Base-by-base conservation (phyloP, 2,797 vertebrate genomes). In the Enteromius paludinosus region DNA sequence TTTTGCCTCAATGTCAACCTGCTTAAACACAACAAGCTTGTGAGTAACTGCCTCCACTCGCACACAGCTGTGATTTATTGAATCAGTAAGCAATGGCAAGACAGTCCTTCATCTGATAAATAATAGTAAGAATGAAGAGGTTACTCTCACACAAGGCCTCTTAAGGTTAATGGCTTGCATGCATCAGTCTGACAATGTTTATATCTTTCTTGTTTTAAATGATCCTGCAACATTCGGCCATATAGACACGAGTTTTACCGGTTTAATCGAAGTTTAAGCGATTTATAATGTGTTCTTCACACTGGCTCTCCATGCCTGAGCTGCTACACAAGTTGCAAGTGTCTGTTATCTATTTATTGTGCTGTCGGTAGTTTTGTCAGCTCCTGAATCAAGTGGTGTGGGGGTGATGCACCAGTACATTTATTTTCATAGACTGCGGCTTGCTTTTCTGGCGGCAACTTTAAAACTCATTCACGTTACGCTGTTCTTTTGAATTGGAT, bases 1-100 rank as follows among this genome's bases (percentile, higher is more conserved):
- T 96, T 97, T 88, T 94, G 95, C 90, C 94, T 97, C 84, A 95
- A 89, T 28, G 89, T 96, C 87, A 97, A 95, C 88, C 94, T 97
- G 73, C 92, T 96, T 78, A 94, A 94, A 85, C 93, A 97, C 47
- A 90, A 94, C 7, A 91, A 85, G n/a, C 72, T 89, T 91, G 96
- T 97, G 82, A 91, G 94, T 93, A 52, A 80, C 62, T 70, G 18
- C 11, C 7, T 17, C 17, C 61, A 65, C 68, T 45, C 11, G 69
- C 71, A 81, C 47, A 78, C 65, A 59, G 54, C n/a, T 59, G 52
- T 70, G 59, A 74, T 69, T 69, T 47, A 74, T 30, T 65, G 30
- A 30, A 49, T 78, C 76, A 78, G 52, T 81, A 64, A 64, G 25
- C 41, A 23, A 45, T 18, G 41, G 33, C 43, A 81, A 64, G 56